A percentile compares a stretch with the other conserved stretches of the same genome.
Evolutionary conservation across 2,113 vertebrate genomes (phyloP).

Genomic region (Dromas ardeola): DNA sequence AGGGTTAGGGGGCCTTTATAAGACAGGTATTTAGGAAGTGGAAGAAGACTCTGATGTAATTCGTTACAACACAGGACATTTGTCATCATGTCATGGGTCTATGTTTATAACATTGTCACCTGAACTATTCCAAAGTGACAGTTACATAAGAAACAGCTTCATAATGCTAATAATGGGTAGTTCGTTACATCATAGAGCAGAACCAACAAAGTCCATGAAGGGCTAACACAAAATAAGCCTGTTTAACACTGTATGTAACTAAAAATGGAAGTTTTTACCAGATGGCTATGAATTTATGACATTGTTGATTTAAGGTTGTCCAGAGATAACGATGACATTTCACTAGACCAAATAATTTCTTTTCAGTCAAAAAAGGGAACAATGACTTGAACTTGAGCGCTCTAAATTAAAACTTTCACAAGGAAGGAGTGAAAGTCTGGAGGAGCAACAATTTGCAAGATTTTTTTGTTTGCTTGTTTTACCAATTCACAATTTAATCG

Average conservation of each 20-base stretch:
- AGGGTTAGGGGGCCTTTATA: fast-evolving
- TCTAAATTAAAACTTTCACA: neutral
- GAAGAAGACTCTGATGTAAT: neutral
- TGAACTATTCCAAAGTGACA: neutral
- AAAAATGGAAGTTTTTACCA: neutral
- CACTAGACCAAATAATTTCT: neutral
- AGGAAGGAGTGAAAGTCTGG: no score
- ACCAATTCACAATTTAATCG: neutral
- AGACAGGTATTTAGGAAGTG: neutral
- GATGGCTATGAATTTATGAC: neutral
- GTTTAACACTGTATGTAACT: neutral
- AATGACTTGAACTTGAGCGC: neutral
- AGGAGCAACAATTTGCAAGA: neutral
- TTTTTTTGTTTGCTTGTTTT: neutral
- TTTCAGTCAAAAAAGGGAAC: neutral
- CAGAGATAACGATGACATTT: neutral
- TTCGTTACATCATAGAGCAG: no score
- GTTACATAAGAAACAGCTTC: neutral
- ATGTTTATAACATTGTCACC: neutral
- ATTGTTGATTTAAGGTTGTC: neutral
- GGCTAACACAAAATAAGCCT: neutral
- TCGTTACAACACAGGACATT: neutral
- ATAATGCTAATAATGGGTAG: no score
- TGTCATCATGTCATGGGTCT: neutral
- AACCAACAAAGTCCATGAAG: neutral